Percentiles rank a stretch among this genome's conserved stretches.
phyloP scores from a whole-genome alignment of 2,113 vertebrate species.

The Pomatorhinus ruficollis region DNA sequence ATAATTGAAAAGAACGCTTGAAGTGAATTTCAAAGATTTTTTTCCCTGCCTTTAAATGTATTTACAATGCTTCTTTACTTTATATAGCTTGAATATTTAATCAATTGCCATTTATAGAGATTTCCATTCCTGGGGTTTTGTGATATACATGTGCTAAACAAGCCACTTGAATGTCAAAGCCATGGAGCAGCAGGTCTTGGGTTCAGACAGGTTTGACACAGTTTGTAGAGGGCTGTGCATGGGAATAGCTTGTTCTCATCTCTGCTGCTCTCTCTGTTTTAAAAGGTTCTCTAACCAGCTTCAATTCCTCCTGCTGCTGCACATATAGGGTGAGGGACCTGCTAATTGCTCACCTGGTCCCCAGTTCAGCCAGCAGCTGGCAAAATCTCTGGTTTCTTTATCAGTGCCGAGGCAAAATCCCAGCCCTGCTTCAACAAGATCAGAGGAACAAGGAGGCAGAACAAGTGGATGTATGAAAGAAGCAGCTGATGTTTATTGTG shows the following conservation, averaged over 20 bases:
- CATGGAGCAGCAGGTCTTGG: not conserved
- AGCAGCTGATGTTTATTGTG: not conserved
- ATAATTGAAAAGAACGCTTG: slow-evolving; percentile 68
- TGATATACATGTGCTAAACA: slow-evolving; percentile 33
- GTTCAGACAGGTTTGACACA: not conserved
- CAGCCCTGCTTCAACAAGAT: not conserved
- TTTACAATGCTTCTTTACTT: slow-evolving; percentile 46
- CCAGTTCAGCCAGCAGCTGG: not conserved
- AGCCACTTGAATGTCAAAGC: slow-evolving; percentile 27
- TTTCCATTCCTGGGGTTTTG: slow-evolving; percentile 20
- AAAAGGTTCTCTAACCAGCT: not conserved
- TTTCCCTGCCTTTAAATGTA: not conserved
- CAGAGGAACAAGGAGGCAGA: not conserved
- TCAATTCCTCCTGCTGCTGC: not conserved
- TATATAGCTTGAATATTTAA: slow-evolving; percentile 53
- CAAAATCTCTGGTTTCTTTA: not conserved
- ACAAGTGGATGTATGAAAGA: not conserved
- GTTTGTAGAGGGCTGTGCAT: not conserved
- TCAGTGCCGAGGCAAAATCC: not conserved
- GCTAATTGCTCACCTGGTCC: not conserved
- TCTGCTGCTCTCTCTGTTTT: not conserved
- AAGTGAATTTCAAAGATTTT: slow-evolving; percentile 45
- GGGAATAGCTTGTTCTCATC: not conserved
- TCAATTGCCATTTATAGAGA: slow-evolving; percentile 46
- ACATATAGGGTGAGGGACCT: not conserved